A percentile compares a stretch with the other conserved stretches of the same genome.
phyloP scores from a whole-genome alignment of 1,140 invertebrate species.

The Caenorhabditis remanei region DNA sequence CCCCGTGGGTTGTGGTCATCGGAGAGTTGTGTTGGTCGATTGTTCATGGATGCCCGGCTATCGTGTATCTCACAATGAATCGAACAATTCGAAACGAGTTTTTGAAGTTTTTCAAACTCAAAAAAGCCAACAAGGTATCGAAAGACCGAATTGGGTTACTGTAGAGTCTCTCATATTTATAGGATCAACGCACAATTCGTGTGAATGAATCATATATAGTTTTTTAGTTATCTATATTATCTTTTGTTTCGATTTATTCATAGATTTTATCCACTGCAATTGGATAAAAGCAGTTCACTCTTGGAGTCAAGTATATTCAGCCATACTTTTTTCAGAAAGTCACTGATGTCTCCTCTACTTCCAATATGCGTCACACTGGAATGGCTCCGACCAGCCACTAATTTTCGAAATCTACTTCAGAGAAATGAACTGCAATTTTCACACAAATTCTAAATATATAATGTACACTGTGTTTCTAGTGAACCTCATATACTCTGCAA shows the following conservation, averaged over 20 bases:
- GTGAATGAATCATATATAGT: neutral
- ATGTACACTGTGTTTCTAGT: too few species aligned
- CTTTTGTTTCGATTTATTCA: neutral
- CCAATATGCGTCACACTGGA: slow-evolving; percentile 40
- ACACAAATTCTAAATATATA: too few species aligned
- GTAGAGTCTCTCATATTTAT: neutral
- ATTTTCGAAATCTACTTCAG: neutral
- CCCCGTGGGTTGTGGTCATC: slow-evolving; percentile 23
- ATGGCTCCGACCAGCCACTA: neutral
- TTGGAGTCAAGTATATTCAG: too few species aligned
- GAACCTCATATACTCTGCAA: too few species aligned
- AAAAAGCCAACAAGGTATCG: neutral
- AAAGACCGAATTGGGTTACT: neutral
- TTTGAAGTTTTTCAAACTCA: neutral
- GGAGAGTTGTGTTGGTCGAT: slow-evolving; percentile 20
- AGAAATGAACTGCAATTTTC: too few species aligned
- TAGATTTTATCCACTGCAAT: too few species aligned
- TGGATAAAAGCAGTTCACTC: too few species aligned
- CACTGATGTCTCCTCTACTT: slow-evolving; percentile 2
- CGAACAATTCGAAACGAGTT: neutral
- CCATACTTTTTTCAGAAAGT: neutral
- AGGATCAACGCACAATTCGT: neutral
- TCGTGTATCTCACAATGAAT: slow-evolving; percentile 21
- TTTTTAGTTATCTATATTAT: neutral
- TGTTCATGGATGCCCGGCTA: slow-evolving; percentile 24